Conservation (phyloP, 2,113 vertebrate species). For the Atherinomorus stipes region DNA sequence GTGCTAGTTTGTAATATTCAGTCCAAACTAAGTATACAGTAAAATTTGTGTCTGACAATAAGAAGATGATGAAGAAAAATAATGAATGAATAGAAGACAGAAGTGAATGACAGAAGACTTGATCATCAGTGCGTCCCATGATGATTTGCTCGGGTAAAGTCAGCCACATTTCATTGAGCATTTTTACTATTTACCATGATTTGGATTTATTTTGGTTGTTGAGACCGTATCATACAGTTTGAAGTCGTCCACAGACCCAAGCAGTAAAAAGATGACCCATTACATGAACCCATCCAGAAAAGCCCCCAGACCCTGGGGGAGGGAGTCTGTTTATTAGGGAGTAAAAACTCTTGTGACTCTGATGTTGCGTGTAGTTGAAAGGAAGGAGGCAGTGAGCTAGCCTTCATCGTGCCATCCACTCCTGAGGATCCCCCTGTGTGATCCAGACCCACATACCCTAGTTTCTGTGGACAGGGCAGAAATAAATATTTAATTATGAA, state of each 20-base stretch:
- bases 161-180: neutral
- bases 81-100: too few species aligned
- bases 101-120: too few species aligned
- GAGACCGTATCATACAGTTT: neutral
- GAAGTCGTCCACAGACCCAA: neutral
- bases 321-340: neutral
- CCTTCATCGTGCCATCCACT: neutral
- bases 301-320: neutral
- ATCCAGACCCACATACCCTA: neutral
- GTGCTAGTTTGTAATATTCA: neutral
- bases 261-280: neutral
- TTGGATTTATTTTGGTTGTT: neutral
- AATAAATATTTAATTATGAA: neutral
- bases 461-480: conserved; percentile 2
- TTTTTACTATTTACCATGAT: neutral
- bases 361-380: neutral
- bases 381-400: neutral
- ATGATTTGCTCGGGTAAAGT: neutral
- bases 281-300: neutral
- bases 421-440: neutral
- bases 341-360: neutral
- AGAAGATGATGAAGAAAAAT: too few species aligned
- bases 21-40: too few species aligned
- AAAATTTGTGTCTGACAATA: too few species aligned
- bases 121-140: too few species aligned